These are phyloP conservation scores for Oreocharis arfaki DNA, from an alignment of 2,113 vertebrate species.

Conservation along the genomic window DNA sequence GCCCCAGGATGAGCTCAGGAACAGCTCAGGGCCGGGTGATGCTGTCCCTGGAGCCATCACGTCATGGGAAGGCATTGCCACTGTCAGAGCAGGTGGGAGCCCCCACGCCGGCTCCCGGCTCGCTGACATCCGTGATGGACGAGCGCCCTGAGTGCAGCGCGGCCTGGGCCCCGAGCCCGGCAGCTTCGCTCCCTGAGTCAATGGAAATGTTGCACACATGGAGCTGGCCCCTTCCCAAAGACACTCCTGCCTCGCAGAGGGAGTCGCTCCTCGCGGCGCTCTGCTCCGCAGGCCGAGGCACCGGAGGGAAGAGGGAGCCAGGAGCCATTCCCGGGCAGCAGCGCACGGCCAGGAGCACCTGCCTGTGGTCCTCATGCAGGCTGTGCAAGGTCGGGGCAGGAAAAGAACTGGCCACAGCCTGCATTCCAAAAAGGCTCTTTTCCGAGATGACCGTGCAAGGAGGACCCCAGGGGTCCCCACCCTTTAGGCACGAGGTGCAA, in stretches of 20 bases:
- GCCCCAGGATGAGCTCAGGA: background rate
- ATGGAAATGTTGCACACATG: constrained; percentile 12
- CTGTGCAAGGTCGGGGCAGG: background rate
- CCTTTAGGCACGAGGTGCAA: fast-evolving
- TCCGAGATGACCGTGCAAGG: background rate
- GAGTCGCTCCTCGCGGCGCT: fast-evolving
- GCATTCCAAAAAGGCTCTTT: background rate
- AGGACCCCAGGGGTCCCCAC: background rate
- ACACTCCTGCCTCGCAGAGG: background rate
- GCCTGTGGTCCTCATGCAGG: fast-evolving
- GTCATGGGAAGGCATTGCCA: fast-evolving
- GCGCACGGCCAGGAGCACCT: fast-evolving
- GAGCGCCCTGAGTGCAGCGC: background rate
- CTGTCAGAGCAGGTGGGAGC: background rate
- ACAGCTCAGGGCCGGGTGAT: background rate
- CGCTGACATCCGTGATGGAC: background rate
- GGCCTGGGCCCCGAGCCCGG: background rate
- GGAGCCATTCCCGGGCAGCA: background rate
- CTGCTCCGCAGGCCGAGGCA: background rate
- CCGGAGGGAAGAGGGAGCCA: fast-evolving
- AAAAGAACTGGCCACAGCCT: fast-evolving
- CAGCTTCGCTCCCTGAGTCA: background rate
- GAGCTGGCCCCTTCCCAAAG: constrained; percentile 30
- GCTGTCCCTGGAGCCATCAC: background rate
- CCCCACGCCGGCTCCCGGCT: fast-evolving